A percentile compares a stretch with the other conserved stretches of the same genome.
Conservation (phyloP, 2,888 invertebrate genomes). For the Carabus problematicus region DNA sequence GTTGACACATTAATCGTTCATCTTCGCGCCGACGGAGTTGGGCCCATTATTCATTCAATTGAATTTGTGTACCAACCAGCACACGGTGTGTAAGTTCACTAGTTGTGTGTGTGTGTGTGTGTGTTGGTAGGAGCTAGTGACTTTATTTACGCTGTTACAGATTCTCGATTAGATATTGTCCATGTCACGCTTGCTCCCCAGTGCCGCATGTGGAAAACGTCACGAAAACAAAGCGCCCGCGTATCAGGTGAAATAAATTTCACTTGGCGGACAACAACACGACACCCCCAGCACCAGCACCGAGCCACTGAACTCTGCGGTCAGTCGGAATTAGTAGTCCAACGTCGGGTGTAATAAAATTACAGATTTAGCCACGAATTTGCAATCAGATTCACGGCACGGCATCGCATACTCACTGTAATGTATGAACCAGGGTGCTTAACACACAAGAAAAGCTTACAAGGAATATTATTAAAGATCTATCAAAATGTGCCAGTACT, state of each 20-base stretch:
- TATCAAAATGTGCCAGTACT: too few species aligned
- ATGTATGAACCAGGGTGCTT: too few species aligned
- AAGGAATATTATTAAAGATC: too few species aligned
- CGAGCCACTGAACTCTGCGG: too few species aligned
- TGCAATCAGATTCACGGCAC: too few species aligned
- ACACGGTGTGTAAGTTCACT: not conserved
- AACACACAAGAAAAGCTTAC: too few species aligned
- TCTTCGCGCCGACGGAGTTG: slow-evolving; percentile 46
- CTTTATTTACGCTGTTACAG: slow-evolving; percentile 33
- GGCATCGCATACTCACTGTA: too few species aligned
- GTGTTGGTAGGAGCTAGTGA: slow-evolving; percentile 8
- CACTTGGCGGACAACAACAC: slow-evolving; percentile 17
- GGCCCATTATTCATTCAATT: slow-evolving; percentile 41
- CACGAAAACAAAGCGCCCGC: slow-evolving; percentile 34
- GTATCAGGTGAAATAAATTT: slow-evolving; percentile 38
- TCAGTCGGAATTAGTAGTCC: too few species aligned
- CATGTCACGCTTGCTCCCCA: slow-evolving; percentile 28
- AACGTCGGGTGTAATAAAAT: too few species aligned
- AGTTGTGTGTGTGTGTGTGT: not conserved
- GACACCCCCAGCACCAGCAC: too few species aligned
- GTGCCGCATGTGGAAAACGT: slow-evolving; percentile 19
- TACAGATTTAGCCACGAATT: too few species aligned
- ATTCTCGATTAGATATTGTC: slow-evolving; percentile 37
- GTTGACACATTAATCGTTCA: slow-evolving; percentile 57
- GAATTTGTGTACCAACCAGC: slow-evolving; percentile 20